Percentiles rank a stretch among this genome's conserved stretches.
These are phyloP conservation scores for Oscheius onirici DNA, from an alignment of 2,888 invertebrate genomes.

Conservation along the genomic window DNA sequence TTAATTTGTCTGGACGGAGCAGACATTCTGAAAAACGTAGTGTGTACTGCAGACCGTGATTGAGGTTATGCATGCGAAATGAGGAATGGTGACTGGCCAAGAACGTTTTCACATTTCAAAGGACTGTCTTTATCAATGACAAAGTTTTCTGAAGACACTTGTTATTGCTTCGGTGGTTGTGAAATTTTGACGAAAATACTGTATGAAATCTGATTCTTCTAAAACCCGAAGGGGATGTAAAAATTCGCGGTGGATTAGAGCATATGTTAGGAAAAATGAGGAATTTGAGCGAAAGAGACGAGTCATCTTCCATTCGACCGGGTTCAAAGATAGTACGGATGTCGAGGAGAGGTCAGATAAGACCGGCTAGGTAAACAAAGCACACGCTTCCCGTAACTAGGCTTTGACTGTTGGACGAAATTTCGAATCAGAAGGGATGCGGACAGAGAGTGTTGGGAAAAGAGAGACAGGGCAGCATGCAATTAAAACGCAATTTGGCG, in stretches of 20 bases:
- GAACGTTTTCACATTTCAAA: too few relatives aligned
- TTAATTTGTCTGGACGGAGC: conserved; percentile 75
- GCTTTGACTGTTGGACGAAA: background rate
- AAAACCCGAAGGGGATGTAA: too few relatives aligned
- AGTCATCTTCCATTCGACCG: conserved; percentile 3
- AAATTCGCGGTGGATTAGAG: background rate
- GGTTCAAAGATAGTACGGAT: background rate
- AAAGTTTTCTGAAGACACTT: too few relatives aligned
- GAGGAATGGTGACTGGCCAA: too few relatives aligned
- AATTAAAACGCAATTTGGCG: too few relatives aligned
- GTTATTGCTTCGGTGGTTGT: too few relatives aligned
- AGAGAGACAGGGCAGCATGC: background rate
- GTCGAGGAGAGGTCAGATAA: background rate
- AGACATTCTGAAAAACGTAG: conserved; percentile 57
- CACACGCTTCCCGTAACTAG: background rate
- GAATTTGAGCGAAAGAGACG: background rate
- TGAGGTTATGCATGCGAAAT: too few relatives aligned
- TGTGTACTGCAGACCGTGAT: too few relatives aligned
- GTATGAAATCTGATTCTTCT: too few relatives aligned
- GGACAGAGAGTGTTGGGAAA: background rate
- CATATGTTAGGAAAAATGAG: background rate
- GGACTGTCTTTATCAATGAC: too few relatives aligned
- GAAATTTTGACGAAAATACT: background rate
- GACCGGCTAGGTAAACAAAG: conserved; percentile 15
- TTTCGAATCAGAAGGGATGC: background rate